Conservation (phyloP, 2,113 vertebrate species). For the Melanerpes aurifrons region DNA sequence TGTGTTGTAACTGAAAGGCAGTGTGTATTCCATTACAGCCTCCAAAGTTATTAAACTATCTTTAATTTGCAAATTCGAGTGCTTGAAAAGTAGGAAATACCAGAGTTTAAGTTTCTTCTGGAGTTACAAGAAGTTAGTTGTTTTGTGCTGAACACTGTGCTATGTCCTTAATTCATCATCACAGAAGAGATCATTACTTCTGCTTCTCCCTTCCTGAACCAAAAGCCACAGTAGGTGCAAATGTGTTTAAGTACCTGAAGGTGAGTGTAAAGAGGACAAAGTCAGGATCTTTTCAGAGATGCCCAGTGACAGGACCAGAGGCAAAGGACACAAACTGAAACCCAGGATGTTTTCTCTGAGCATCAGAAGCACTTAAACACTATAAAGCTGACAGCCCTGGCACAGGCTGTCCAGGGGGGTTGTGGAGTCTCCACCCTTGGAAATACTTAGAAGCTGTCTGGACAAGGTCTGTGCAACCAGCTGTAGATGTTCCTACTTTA, state of each 20-base stretch:
- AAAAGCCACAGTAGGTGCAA: neutral
- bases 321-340: neutral
- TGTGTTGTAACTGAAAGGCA: neutral
- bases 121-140: neutral
- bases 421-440: neutral
- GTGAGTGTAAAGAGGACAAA: neutral
- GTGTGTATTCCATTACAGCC: neutral
- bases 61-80: neutral
- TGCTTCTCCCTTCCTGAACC: neutral
- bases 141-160: neutral
- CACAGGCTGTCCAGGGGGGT: neutral
- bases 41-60: neutral
- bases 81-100: neutral
- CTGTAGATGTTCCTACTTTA: neutral
- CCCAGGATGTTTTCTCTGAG: neutral
- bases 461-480: neutral
- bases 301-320: neutral
- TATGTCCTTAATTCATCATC: neutral
- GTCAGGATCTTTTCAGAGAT: neutral
- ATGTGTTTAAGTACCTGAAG: neutral
- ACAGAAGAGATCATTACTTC: neutral
- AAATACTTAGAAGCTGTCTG: neutral
- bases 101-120: neutral
- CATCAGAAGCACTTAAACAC: neutral
- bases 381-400: neutral